Evolutionary conservation across 1,140 invertebrate genomes (phyloP).

Genomic region (Mactra quadrangularis): DNA sequence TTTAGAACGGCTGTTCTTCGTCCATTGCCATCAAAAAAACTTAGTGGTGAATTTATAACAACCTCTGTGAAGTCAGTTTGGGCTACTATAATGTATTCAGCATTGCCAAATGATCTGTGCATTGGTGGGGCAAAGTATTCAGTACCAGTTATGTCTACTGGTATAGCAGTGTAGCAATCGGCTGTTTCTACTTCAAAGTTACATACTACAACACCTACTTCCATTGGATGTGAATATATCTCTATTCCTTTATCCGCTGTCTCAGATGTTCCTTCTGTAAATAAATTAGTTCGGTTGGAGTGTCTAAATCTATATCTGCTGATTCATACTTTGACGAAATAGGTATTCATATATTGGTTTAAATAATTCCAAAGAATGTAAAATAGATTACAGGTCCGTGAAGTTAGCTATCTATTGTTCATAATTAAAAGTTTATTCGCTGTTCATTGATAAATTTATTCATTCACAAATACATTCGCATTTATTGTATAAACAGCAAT

Average conservation of each 20-base stretch:
- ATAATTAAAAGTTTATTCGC: too few relatives aligned
- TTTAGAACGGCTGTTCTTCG: not conserved
- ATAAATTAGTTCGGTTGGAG: not conserved
- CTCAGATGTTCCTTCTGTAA: slow-evolving; percentile 14
- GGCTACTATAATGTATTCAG: slow-evolving; percentile 23
- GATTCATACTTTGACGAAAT: too few relatives aligned
- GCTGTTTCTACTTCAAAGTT: not conserved
- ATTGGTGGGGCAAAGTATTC: slow-evolving; percentile 32
- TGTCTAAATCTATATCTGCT: too few relatives aligned
- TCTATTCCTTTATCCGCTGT: slow-evolving; percentile 7
- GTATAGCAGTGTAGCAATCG: slow-evolving; percentile 39
- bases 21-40: not conserved
- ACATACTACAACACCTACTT: slow-evolving; percentile 23
- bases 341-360: too few relatives aligned
- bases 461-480: too few relatives aligned
- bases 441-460: too few relatives aligned
- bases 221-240: not conserved
- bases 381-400: too few relatives aligned
- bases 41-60: not conserved
- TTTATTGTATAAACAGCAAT: too few relatives aligned
- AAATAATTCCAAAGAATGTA: too few relatives aligned
- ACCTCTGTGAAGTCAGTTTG: slow-evolving; percentile 19
- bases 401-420: too few relatives aligned
- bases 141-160: slow-evolving; percentile 10
- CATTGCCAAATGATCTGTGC: not conserved